These are phyloP conservation scores for Brachionus asplanchnoidis DNA, from an alignment of 1,140 invertebrate genomes.

Conservation along the genomic window DNA sequence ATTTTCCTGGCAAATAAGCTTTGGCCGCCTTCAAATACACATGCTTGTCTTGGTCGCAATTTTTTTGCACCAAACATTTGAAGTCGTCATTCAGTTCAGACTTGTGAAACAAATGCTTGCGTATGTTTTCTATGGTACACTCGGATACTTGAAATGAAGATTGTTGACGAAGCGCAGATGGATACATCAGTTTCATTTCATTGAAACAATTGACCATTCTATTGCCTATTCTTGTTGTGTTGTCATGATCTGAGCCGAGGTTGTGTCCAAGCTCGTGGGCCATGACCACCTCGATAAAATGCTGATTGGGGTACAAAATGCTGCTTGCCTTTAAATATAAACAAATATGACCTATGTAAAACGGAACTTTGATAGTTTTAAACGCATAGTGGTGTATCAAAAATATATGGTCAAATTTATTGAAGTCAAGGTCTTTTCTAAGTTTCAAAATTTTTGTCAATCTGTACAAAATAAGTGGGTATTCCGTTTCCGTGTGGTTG, in stretches of 20 bases:
- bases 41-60: neutral
- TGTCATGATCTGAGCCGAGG: neutral
- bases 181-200: neutral
- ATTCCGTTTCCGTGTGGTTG: too few species aligned
- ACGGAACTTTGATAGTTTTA: neutral
- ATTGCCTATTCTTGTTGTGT: too few species aligned
- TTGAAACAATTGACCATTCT: neutral
- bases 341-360: neutral
- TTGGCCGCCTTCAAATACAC: neutral
- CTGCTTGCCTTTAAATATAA: neutral
- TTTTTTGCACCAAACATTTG: neutral
- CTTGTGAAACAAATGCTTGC: neutral
- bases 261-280: neutral
- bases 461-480: neutral
- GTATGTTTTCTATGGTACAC: neutral
- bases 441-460: neutral
- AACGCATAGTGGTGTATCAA: neutral
- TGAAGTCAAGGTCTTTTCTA: neutral
- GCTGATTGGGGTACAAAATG: neutral
- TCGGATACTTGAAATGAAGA: neutral
- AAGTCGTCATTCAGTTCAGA: neutral
- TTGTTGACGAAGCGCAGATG: rapidly evolving
- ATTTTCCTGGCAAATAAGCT: neutral
- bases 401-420: neutral
- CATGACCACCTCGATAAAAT: neutral